Conservation (phyloP, 2,797 vertebrate species). For the Bradypus variegatus region DNA sequence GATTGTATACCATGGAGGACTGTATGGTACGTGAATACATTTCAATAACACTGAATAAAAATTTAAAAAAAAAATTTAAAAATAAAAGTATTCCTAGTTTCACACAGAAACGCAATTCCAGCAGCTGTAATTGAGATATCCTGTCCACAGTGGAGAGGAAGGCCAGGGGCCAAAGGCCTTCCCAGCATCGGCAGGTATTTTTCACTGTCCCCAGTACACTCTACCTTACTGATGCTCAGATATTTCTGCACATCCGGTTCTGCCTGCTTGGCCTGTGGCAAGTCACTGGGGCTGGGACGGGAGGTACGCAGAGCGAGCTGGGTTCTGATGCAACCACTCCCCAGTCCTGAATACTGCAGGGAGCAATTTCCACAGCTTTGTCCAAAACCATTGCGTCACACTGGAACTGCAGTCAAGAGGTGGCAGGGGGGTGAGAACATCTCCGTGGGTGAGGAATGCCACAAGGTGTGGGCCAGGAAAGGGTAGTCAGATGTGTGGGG, state of each 20-base stretch:
- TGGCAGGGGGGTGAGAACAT: neutral
- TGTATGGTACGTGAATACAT: too few species aligned
- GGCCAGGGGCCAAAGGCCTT: conserved; percentile 9
- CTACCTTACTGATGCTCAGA: neutral
- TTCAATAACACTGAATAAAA: too few species aligned
- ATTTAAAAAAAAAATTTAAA: too few species aligned
- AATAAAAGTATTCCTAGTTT: neutral
- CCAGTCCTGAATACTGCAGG: neutral
- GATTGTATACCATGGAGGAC: too few species aligned
- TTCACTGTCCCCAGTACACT: conserved; percentile 19
- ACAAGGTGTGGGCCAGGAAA: neutral
- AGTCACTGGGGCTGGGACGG: neutral
- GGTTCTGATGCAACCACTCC: neutral
- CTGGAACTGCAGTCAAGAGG: neutral
- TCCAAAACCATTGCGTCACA: neutral
- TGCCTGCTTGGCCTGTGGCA: neutral
- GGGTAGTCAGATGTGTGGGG: neutral
- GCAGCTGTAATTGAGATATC: conserved; percentile 19
- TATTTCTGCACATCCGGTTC: neutral
- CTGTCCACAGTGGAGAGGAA: neutral
- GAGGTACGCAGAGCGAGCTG: neutral
- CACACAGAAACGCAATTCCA: conserved; percentile 4
- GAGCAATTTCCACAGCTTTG: neutral
- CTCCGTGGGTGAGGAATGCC: neutral
- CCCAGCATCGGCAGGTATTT: neutral